Evolutionary conservation across 2,888 invertebrate species (phyloP), one percentile per base, ranked within the genome.

Genomic region (Stomorhina lunata): DNA sequence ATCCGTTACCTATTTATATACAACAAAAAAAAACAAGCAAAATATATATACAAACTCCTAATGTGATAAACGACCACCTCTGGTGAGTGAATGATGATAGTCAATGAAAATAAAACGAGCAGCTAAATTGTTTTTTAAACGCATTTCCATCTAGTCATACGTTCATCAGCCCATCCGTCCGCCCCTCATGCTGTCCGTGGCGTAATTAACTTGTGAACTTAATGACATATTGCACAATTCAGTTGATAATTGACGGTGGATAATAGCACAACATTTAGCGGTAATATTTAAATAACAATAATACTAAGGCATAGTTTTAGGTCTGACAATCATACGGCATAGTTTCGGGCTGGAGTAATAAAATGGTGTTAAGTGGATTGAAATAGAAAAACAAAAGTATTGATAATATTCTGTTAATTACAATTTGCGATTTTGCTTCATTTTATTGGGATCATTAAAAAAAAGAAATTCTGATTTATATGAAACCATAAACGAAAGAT

Each of bases 31-130:
- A 45, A 50, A 59, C 63, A 29, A 55, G 55, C n/a, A n/a, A n/a
- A n/a, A n/a, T n/a, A n/a, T n/a, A n/a, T n/a, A 37, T 25, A 66
- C 22, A 40, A 9, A 48, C 55, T 76, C 37, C 17, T 69, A 73
- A 57, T 43, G 29, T 48, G 69, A 75, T 75, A 78, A 81, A 81
- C n/a, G 55, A 69, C 75, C 78, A 71, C 79, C 73, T 71, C 43
- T 45, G 57, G 53, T 45, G 59, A 55, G n/a, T 73, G 55, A 63
- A 57, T 68, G 71, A 53, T 59, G 71, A 15, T n/a, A 45, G 15
- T 34, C 66, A 72, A 32, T 61, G 37, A 76, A 53, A 34, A 15
- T 22, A 27, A 63, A 71, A 55, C 15, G 22, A 37, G 12, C 20
- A 37, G 34, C 37, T 37, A 34, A 78, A 78, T 65, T 65, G 48